Evolutionary conservation across 2,113 vertebrate species (phyloP).

Genomic region (Mus musculus): DNA sequence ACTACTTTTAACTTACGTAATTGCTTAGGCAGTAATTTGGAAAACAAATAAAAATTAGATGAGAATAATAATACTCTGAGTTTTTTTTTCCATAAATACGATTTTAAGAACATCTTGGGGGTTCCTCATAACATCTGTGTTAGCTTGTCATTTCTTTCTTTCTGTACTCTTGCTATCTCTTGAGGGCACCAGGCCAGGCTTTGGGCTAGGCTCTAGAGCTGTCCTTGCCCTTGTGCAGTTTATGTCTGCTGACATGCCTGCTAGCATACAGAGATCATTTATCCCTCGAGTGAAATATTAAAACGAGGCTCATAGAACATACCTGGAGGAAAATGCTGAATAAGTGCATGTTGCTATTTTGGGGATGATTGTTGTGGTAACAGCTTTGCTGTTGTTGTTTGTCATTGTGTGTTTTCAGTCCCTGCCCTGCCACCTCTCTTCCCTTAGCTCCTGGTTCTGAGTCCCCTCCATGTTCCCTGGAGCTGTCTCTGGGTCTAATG

Average conservation of each 20-base stretch:
- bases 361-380: neutral
- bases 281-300: constrained; percentile 31
- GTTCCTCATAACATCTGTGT: neutral
- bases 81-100: neutral
- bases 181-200: neutral
- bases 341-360: constrained; percentile 30
- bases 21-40: constrained; percentile 27
- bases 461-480: neutral
- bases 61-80: neutral
- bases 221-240: neutral
- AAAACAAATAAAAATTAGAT: constrained; percentile 45
- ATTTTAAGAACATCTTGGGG: neutral
- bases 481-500: neutral
- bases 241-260: neutral
- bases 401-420: neutral
- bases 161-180: neutral
- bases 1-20: neutral
- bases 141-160: neutral
- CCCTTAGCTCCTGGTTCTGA: neutral
- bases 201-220: neutral
- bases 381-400: neutral
- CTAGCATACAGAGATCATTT: neutral
- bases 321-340: neutral
- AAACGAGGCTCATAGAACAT: neutral
- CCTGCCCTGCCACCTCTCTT: neutral